Percentiles rank a stretch among this genome's conserved stretches.
phyloP scores from a whole-genome alignment of 1,140 invertebrate genomes.

The Drosophila willistoni region DNA sequence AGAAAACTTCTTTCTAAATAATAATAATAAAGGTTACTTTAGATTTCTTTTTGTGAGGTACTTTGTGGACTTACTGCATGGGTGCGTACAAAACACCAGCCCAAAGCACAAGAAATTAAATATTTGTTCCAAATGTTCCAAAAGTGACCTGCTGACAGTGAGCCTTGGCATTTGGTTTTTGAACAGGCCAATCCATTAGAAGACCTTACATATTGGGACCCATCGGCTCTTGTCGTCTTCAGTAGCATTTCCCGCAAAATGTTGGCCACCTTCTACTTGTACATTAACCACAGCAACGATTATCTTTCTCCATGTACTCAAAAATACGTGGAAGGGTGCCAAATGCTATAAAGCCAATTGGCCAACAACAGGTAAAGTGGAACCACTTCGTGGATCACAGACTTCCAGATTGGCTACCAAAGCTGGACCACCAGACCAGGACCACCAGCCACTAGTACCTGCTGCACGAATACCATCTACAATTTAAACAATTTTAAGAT shows the following conservation, averaged over 20 bases:
- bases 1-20: slow-evolving; percentile 77
- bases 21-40: neutral
- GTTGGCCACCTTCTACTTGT: slow-evolving; percentile 75
- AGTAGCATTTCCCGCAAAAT: slow-evolving; percentile 84
- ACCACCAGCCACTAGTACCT: slow-evolving; percentile 88
- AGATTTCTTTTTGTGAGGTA: neutral
- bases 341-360: slow-evolving; percentile 86
- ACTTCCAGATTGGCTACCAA: slow-evolving; percentile 87
- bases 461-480: slow-evolving; percentile 87
- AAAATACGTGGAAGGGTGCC: slow-evolving; percentile 83
- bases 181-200: slow-evolving; percentile 87
- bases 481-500: neutral
- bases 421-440: too few species aligned
- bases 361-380: slow-evolving; percentile 86
- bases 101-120: slow-evolving; percentile 81
- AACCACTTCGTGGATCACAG: slow-evolving; percentile 85
- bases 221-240: slow-evolving; percentile 85
- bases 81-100: slow-evolving; percentile 92
- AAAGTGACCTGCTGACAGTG: slow-evolving; percentile 92
- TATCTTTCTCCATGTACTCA: slow-evolving; percentile 65
- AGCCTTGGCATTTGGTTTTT: slow-evolving; percentile 80
- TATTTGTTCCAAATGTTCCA: slow-evolving; percentile 79
- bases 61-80: slow-evolving; percentile 83
- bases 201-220: slow-evolving; percentile 91
- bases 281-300: too few species aligned